Base-by-base conservation (phyloP, 2,797 vertebrate genomes). In the Microhierax caerulescens region DNA sequence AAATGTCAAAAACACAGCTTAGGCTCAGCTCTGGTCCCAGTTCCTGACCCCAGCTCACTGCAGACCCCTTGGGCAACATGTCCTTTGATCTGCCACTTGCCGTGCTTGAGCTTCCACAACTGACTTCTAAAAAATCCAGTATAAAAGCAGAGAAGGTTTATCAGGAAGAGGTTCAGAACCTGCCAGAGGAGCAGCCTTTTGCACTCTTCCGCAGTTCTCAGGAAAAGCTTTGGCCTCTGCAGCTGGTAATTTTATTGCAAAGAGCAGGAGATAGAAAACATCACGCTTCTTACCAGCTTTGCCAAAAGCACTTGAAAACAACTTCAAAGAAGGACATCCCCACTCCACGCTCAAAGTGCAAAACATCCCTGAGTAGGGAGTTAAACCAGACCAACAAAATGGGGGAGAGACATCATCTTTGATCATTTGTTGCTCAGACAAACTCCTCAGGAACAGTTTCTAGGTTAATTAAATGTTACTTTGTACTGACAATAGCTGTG, bases 231-330 rank as follows among this genome's bases (percentile, higher is more conserved):
- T 51, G 60, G 57, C 50, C 67, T 77, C 86, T 75, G 78, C 78
- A 92, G 94, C 57, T 93, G 80, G 72, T 32, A 43, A 43, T 22
- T 85, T 96, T 87, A 85, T 85, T 95, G 57, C 63, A 47, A 80
- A 76, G 56, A 74, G 37, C 34, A 83, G n/a, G 39, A 95, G 75
- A 92, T 25, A 75, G 48, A 92, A 96, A 96, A 80, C 88, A 94
- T 74, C 65, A 65, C 13, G 3, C 57, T 92, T 83, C 69, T 89
- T 64, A 70, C 51, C 56, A 77, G 28, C 72, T 91, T 89, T 97
- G 93, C 92, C 88, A 96, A 96, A 89, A 92, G 61, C 53, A 63
- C 41, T 88, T 88, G 86, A 87, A 94, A 96, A 85, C 56, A 80
- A 72, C 93, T 96, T 97, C 94, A 97, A 91, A 96, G 89, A 54